Evolutionary conservation across 1,140 invertebrate genomes (phyloP).

Genomic region (Musca domestica): DNA sequence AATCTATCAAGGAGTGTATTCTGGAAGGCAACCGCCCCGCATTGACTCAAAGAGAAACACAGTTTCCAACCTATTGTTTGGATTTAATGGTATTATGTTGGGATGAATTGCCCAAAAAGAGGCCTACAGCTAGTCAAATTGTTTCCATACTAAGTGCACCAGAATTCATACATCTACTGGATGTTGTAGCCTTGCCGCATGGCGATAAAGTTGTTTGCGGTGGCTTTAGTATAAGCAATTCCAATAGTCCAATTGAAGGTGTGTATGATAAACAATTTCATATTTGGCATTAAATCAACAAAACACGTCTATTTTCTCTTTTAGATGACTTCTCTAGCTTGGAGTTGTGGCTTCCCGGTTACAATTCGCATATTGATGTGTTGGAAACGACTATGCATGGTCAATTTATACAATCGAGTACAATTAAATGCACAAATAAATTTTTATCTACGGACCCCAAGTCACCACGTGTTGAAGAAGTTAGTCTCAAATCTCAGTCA

Average conservation of each 20-base stretch:
- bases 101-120: slow-evolving; percentile 77
- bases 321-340: slow-evolving; percentile 53
- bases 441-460: slow-evolving; percentile 30
- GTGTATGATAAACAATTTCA: background rate
- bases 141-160: slow-evolving; percentile 88
- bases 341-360: slow-evolving; percentile 70
- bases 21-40: slow-evolving; percentile 90
- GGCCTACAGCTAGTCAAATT: slow-evolving; percentile 91
- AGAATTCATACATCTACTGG: slow-evolving; percentile 86
- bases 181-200: slow-evolving; percentile 71
- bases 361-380: slow-evolving; percentile 70
- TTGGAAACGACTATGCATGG: slow-evolving; percentile 61
- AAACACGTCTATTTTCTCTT: background rate
- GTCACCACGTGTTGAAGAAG: slow-evolving; percentile 2
- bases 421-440: slow-evolving; percentile 41
- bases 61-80: slow-evolving; percentile 86
- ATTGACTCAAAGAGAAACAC: slow-evolving; percentile 76
- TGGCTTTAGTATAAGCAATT: slow-evolving; percentile 31
- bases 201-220: slow-evolving; percentile 59
- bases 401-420: slow-evolving; percentile 41
- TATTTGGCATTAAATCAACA: background rate
- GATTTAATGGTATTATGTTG: slow-evolving; percentile 96
- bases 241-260: slow-evolving; percentile 22
- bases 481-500: slow-evolving; percentile 28
- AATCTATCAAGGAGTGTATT: slow-evolving; percentile 94